These are phyloP conservation scores for Colossoma macropomum DNA, from an alignment of 2,113 vertebrate species.

Conservation along the genomic window DNA sequence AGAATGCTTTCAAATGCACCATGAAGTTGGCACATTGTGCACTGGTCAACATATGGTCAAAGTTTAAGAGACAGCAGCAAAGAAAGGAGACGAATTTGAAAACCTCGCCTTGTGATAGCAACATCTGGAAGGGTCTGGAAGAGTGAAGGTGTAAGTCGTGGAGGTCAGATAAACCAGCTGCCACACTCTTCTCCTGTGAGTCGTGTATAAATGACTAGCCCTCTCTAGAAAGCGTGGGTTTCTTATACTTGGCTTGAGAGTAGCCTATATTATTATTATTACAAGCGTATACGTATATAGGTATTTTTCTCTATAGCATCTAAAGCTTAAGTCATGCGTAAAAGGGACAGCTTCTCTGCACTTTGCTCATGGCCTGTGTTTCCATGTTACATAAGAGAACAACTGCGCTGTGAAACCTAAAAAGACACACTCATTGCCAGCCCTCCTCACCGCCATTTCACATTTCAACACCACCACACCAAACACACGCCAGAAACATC, in stretches of 20 bases:
- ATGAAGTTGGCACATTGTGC: neutral
- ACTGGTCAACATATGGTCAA: neutral
- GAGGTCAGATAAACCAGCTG: neutral
- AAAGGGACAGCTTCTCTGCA: conserved; percentile 43
- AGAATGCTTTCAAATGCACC: neutral
- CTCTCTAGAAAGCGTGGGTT: conserved; percentile 15
- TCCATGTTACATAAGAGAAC: conserved; percentile 66
- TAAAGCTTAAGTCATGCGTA: conserved; percentile 50
- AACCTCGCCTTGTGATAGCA: neutral
- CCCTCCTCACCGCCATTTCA: too few relatives aligned
- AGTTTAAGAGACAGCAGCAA: neutral
- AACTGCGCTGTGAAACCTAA: conserved; percentile 43
- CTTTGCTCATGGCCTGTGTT: conserved; percentile 66
- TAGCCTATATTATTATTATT: neutral
- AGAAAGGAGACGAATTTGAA: neutral
- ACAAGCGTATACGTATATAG: neutral
- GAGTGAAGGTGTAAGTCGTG: neutral
- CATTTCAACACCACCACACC: too few relatives aligned
- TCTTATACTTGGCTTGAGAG: neutral
- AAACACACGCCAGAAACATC: too few relatives aligned
- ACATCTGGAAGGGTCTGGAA: neutral
- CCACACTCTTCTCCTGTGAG: neutral
- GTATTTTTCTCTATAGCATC: conserved; percentile 15
- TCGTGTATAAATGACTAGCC: neutral
- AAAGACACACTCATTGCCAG: conserved; percentile 51